Evolutionary conservation across 2,797 vertebrate species (phyloP).

Genomic region (Discoglossus pictus): DNA sequence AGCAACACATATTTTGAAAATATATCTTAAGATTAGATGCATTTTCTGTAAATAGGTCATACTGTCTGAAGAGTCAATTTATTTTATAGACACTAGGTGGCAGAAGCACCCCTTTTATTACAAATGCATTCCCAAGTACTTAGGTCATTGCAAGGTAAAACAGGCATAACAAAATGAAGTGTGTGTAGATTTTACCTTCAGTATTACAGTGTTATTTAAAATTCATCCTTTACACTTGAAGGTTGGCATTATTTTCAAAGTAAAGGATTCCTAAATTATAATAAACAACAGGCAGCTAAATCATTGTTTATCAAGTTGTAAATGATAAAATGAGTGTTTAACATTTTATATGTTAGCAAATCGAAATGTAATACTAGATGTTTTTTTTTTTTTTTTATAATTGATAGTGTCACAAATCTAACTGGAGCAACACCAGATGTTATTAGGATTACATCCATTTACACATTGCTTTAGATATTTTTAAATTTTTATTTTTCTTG

Average conservation of each 20-base stretch:
- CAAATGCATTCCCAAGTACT: constrained; percentile 17
- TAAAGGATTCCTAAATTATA: constrained; percentile 37
- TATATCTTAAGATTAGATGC: background rate
- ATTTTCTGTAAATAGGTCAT: background rate
- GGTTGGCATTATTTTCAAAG: constrained; percentile 39
- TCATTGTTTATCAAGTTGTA: too few species aligned
- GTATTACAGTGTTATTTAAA: constrained; percentile 45
- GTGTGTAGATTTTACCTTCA: constrained; percentile 29
- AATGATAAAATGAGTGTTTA: too few species aligned
- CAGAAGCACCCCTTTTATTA: constrained; percentile 30
- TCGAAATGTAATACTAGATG: too few species aligned
- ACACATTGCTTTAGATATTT: too few species aligned
- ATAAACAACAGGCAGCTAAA: too few species aligned
- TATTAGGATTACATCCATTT: too few species aligned
- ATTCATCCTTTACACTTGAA: constrained; percentile 43
- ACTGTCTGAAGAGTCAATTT: background rate
- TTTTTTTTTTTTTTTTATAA: too few species aligned
- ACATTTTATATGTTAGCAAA: too few species aligned
- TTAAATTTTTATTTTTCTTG: too few species aligned
- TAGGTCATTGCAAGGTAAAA: constrained; percentile 49
- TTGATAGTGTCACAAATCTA: too few species aligned
- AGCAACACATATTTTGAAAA: too few species aligned
- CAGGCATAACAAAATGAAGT: constrained; percentile 44
- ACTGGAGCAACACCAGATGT: too few species aligned
- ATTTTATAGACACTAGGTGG: constrained; percentile 18